A percentile compares a stretch with the other conserved stretches of the same genome.
Evolutionary conservation across 2,797 vertebrate genomes (phyloP).

Genomic region (Liasis olivaceus): DNA sequence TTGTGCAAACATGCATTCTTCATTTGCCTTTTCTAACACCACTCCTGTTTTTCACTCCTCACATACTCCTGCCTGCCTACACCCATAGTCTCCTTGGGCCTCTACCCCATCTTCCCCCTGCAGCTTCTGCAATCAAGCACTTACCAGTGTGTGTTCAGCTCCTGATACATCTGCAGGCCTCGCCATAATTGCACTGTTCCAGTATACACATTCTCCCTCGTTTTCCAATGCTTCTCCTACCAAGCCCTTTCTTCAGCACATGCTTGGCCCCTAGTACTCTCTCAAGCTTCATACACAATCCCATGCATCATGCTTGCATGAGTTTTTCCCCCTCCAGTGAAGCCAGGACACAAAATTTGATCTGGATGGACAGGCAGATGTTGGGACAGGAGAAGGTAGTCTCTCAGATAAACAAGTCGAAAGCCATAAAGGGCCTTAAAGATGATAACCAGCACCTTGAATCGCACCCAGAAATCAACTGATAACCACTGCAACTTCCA

Average conservation of each 20-base stretch:
- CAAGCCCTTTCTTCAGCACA: neutral
- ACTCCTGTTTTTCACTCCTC: neutral
- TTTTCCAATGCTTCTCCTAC: neutral
- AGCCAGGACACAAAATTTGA: neutral
- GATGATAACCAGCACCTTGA: too few species aligned
- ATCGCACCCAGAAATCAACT: too few species aligned
- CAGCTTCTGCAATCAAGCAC: neutral
- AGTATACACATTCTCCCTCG: neutral
- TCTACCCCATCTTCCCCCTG: neutral
- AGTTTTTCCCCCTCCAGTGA: neutral
- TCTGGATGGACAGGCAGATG: neutral
- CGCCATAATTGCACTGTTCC: neutral
- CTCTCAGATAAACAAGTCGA: neutral
- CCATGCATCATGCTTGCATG: neutral
- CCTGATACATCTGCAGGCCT: neutral
- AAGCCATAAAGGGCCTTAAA: neutral
- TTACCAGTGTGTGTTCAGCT: neutral
- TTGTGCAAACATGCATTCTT: neutral
- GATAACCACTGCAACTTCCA: too few species aligned
- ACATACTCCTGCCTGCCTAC: neutral
- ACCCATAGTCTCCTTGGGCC: neutral
- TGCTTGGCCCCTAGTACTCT: neutral
- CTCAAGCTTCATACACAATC: neutral
- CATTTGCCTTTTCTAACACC: neutral
- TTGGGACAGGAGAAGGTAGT: neutral